Percentiles rank a stretch among this genome's conserved stretches.
These are phyloP conservation scores for Dromococcyx pavoninus DNA, from an alignment of 2,797 vertebrate species.

Conservation along the genomic window DNA sequence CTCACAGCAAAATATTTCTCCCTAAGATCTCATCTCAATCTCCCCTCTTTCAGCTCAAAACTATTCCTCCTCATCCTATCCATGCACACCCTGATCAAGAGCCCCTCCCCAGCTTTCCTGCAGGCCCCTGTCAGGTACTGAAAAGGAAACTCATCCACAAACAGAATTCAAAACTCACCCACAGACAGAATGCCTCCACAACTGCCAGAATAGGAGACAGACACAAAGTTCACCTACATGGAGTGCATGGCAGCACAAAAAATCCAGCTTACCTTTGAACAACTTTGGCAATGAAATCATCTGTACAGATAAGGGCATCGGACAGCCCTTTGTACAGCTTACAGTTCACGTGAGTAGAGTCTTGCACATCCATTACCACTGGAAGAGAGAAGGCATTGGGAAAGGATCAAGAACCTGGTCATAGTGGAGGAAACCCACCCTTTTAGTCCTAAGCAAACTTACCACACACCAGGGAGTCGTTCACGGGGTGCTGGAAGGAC, in stretches of 20 bases:
- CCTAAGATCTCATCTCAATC: too few species aligned
- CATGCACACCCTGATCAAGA: too few species aligned
- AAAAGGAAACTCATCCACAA: too few species aligned
- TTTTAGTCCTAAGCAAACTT: constrained; percentile 65
- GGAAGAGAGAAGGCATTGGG: constrained; percentile 46
- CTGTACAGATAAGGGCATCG: constrained; percentile 97
- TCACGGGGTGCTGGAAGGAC: constrained; percentile 98
- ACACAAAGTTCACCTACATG: neutral
- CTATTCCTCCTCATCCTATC: too few species aligned
- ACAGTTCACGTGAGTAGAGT: constrained; percentile 93
- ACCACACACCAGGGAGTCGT: constrained; percentile 98
- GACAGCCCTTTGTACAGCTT: constrained; percentile 96
- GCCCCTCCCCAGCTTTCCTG: too few species aligned
- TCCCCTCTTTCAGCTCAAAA: too few species aligned
- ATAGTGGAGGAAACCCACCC: neutral
- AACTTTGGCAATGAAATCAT: constrained; percentile 99
- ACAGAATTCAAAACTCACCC: neutral
- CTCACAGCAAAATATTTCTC: too few species aligned
- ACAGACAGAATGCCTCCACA: neutral
- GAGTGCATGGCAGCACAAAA: neutral
- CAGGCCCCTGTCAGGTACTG: too few species aligned
- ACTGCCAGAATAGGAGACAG: fast-evolving
- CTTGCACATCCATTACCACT: constrained; percentile 99
- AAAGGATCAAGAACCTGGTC: neutral
- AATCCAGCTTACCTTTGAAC: constrained; percentile 88